Percentiles rank a stretch among this genome's conserved stretches.
These are phyloP conservation scores for Mareca strepera DNA, from an alignment of 2,797 vertebrate genomes.

Conservation along the genomic window DNA sequence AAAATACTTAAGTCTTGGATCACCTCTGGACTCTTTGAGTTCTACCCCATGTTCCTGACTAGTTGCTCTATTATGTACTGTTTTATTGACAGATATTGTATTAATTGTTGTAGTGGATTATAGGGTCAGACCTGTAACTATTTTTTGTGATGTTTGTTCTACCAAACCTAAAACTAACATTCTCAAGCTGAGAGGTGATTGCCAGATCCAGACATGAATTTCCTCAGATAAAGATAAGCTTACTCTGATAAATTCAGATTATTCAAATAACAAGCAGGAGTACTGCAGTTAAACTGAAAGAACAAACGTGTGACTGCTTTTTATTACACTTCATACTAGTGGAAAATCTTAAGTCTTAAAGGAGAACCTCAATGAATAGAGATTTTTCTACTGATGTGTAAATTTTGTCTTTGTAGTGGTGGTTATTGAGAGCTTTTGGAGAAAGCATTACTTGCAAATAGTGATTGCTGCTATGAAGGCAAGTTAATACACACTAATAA, in stretches of 20 bases:
- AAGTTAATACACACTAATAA: background rate
- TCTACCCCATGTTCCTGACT: background rate
- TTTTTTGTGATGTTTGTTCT: background rate
- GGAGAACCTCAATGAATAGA: background rate
- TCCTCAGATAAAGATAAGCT: background rate
- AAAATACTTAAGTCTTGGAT: background rate
- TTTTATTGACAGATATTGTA: background rate
- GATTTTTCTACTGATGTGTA: background rate
- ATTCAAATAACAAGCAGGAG: background rate
- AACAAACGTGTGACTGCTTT: background rate
- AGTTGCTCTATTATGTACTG: background rate
- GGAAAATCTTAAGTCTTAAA: background rate
- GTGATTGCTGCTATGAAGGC: too few species aligned
- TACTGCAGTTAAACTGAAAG: background rate
- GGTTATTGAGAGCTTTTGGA: background rate
- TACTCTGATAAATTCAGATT: background rate
- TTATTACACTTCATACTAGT: background rate
- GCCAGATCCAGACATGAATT: background rate
- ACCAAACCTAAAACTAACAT: background rate
- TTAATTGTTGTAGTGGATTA: background rate
- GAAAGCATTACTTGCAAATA: background rate
- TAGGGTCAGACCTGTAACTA: background rate
- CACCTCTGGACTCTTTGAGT: background rate
- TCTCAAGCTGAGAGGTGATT: background rate
- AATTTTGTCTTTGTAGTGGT: background rate